Base-by-base conservation (phyloP, 2,888 invertebrate species). In the Drosophila kuntzei region DNA sequence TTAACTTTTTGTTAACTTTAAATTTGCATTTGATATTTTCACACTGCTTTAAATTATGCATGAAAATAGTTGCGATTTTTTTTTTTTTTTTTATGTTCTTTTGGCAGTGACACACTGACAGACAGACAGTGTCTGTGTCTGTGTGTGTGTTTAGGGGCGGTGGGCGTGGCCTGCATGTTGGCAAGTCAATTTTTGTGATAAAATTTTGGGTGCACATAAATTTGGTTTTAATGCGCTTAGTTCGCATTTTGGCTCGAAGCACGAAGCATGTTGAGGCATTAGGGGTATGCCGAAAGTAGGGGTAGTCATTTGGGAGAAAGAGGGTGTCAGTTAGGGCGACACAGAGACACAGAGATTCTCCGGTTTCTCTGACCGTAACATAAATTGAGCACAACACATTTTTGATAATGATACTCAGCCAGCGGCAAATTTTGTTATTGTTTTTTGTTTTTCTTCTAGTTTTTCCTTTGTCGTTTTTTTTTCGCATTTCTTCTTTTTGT, bases 161-260 rank as follows among this genome's bases (percentile, higher is more conserved):
- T 29, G 57, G 77, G 72, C 72, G 76, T 49, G 74, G 57, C 64
- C 63, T 74, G 83, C 57, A 72, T 62, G 64, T 83, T 74, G 69
- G 58, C 80, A 62, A 80, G 71, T 79, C 75, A 78, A 72, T 84
- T 84, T 82, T 50, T 47, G 75, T 84, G 85, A 84, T 82, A 80
- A 76, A 68, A 63, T 53, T 60, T 50, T 65, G 58, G 62, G 46
- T 83, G 82, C 68, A 87, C 86, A 83, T 83, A 85, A 83, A 83
- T 83, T 83, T 77, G 50, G 53, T 54, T 80, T 72, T 82, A 87
- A 83, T 87, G 83, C 83, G 83, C 83, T 83, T 87, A 83, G 68
- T 70, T 74, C 74, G 44, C 59, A 59, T 25, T 39, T 29, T 47
- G 74, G 41, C 46, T 46, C 55, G 67, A 62, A 57, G 54, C 61